A percentile compares a stretch with the other conserved stretches of the same genome.
Conservation (phyloP, 1,140 invertebrate species). For the Fopius arisanus region DNA sequence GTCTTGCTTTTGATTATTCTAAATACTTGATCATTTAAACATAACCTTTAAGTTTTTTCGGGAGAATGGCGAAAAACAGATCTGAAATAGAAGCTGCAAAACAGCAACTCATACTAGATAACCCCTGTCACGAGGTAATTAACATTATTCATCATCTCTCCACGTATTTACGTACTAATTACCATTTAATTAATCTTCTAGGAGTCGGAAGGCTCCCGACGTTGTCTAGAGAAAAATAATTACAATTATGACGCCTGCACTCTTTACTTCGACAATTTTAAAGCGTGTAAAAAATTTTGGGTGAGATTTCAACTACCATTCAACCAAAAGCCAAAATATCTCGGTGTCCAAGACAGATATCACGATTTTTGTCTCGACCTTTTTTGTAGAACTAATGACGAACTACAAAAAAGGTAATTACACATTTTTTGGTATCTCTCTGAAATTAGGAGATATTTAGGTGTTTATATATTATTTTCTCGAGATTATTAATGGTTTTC, state of each 20-base stretch:
- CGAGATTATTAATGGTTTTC: neutral
- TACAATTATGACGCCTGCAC: conserved; percentile 24
- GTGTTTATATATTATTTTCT: neutral
- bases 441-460: neutral
- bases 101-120: conserved; percentile 15
- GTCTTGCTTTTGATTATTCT: too few relatives aligned
- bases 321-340: too few relatives aligned
- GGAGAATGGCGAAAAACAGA: neutral
- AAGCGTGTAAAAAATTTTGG: conserved; percentile 43
- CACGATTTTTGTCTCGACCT: too few relatives aligned
- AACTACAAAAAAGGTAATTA: too few relatives aligned
- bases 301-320: conserved; percentile 32
- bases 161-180: neutral
- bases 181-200: neutral
- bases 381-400: too few relatives aligned
- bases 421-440: too few relatives aligned
- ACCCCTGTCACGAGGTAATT: conserved; percentile 41
- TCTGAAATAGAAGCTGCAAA: neutral
- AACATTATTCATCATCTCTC: neutral
- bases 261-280: conserved; percentile 41
- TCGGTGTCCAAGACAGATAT: too few relatives aligned
- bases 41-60: neutral
- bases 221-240: conserved; percentile 37
- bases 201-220: conserved; percentile 34
- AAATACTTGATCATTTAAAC: too few relatives aligned